Evolutionary conservation across 1,140 invertebrate genomes (phyloP), one percentile per base, ranked within the genome.

Genomic region (Diprion similis): DNA sequence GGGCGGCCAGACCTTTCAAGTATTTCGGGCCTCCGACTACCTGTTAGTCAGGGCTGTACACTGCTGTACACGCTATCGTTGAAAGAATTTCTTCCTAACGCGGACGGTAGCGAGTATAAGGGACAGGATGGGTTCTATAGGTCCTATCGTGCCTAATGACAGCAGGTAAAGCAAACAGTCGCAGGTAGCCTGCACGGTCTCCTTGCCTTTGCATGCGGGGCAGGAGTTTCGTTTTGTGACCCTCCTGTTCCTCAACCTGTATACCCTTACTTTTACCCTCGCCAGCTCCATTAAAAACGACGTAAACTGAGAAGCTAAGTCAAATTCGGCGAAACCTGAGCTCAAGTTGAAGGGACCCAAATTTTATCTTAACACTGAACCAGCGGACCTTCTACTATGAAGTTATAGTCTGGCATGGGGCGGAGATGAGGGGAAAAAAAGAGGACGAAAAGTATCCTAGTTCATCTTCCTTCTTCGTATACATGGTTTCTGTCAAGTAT

Each of bases 121-220:
- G 24, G 2, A 37, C n/a, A 13, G 51, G 51, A 59, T 59, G 4
- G 51, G n/a, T 15, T 59, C n/a, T 17, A 15, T 15, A 13, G 66
- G 66, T 11, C 66, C 10, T 68, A 19, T 17, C 6, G 37, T 68
- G 6, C 15, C 66, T 68, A 68, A 68, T 68, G 66, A 45, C 66
- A 45, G 17, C 66, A 68, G 66, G 66, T 68, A 68, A 19, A 68
- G 66, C 15, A 68, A 68, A 68, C 66, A 68, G 66, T 68, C 37
- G 37, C 66, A 68, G 66, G 66, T 68, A 68, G 66, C 19, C 66
- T 18, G 13, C 18, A 45, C 59, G 17, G 59, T 7, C 59, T 15
- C 24, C 24, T 6, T 37, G 24, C 24, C 24, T 37, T 37, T 37
- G 1, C 24, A 37, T 1, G 24, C 24, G 24, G 8, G n/a, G 51